Evolutionary conservation across 1,140 invertebrate genomes (phyloP).

Genomic region (Cephus cinctus): DNA sequence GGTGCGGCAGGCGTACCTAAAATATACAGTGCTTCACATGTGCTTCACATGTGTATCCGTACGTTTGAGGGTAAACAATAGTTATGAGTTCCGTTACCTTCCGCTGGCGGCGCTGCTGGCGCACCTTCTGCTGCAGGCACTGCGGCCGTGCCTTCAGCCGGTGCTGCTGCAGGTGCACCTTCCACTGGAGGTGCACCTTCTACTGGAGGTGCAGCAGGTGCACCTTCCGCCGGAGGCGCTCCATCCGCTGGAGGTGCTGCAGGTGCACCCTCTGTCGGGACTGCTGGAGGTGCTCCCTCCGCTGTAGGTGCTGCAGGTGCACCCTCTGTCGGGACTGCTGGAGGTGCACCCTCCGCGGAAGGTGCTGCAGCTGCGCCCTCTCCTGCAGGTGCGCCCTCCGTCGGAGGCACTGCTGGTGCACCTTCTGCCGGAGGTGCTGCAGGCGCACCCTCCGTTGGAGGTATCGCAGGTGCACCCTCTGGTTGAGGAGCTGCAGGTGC

Average conservation of each 20-base stretch:
- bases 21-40: too few relatives aligned
- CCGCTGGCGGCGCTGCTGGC: slow-evolving; percentile 28
- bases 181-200: slow-evolving; percentile 36
- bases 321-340: slow-evolving; percentile 43
- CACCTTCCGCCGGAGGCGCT: slow-evolving; percentile 41
- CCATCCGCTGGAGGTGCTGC: slow-evolving; percentile 44
- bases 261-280: slow-evolving; percentile 22
- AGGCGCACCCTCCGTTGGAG: slow-evolving; percentile 51
- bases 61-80: too few relatives aligned
- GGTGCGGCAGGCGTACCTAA: too few relatives aligned
- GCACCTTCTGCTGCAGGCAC: slow-evolving; percentile 41
- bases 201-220: slow-evolving; percentile 27
- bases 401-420: slow-evolving; percentile 48
- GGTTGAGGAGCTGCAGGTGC: slow-evolving; percentile 30
- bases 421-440: slow-evolving; percentile 50
- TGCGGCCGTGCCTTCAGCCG: slow-evolving; percentile 37
- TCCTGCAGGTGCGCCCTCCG: slow-evolving; percentile 26
- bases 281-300: slow-evolving; percentile 30
- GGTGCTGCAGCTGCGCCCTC: slow-evolving; percentile 37
- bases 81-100: too few relatives aligned
- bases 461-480: slow-evolving; percentile 42
- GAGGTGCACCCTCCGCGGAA: slow-evolving; percentile 47
- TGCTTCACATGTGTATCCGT: too few relatives aligned
- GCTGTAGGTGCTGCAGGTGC: slow-evolving; percentile 39
- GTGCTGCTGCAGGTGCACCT: slow-evolving; percentile 30